Evolutionary conservation across 2,113 vertebrate genomes (phyloP).

Genomic region (Nibea albiflora): DNA sequence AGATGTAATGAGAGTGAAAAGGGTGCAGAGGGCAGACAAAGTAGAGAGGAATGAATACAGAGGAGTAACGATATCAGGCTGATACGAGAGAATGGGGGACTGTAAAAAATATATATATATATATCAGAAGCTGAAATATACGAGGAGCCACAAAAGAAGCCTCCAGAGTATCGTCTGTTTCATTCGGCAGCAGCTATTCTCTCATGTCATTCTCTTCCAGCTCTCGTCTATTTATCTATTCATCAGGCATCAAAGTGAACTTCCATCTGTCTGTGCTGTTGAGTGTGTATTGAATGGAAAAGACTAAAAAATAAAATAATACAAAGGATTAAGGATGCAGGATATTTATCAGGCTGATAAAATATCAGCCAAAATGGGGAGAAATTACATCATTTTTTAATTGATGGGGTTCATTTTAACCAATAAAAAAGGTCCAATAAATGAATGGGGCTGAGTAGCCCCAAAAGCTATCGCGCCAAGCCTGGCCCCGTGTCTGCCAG

Average conservation of each 20-base stretch:
- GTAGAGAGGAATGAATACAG: constrained; percentile 50
- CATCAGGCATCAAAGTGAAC: constrained; percentile 25
- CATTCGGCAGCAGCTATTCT: constrained; percentile 30
- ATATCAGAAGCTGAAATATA: constrained; percentile 51
- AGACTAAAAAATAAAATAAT: background rate
- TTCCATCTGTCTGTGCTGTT: constrained; percentile 13
- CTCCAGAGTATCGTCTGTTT: constrained; percentile 34
- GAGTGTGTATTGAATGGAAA: constrained; percentile 14
- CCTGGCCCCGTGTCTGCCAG: too few relatives aligned
- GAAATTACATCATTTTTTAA: too few relatives aligned
- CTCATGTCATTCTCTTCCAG: constrained; percentile 11
- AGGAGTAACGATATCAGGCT: constrained; percentile 33
- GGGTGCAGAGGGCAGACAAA: constrained; percentile 38
- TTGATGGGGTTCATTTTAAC: too few relatives aligned
- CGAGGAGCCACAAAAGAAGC: constrained; percentile 27
- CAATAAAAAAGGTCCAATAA: too few relatives aligned
- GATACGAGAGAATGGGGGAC: constrained; percentile 42
- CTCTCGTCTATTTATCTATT: constrained; percentile 23
- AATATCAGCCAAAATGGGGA: too few relatives aligned
- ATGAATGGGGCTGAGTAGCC: too few relatives aligned
- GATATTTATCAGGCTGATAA: too few relatives aligned
- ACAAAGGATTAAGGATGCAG: background rate
- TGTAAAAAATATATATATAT: constrained; percentile 31
- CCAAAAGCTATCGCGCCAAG: too few relatives aligned
- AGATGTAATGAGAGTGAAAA: constrained; percentile 55